A percentile compares a stretch with the other conserved stretches of the same genome.
phyloP scores from a whole-genome alignment of 2,113 vertebrate species.

The Rattus rattus region DNA sequence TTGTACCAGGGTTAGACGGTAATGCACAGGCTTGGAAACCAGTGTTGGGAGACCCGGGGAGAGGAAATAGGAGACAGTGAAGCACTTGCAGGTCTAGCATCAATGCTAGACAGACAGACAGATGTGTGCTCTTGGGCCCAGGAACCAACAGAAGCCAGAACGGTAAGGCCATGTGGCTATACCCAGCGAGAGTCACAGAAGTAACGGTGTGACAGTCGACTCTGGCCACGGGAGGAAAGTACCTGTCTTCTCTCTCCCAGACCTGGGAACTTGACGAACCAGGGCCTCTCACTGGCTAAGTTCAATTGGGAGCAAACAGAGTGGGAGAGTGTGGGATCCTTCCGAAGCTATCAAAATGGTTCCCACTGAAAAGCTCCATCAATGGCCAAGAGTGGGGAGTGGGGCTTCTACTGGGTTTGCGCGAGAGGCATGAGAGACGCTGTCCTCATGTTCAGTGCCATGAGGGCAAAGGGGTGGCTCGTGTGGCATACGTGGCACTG shows the following conservation, averaged over 20 bases:
- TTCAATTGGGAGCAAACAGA: too few relatives aligned
- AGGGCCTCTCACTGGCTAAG: background rate
- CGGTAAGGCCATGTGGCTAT: fast-evolving
- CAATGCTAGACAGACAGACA: background rate
- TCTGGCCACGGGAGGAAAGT: background rate
- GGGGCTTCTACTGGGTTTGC: background rate
- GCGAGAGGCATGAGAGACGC: too few relatives aligned
- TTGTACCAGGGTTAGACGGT: background rate
- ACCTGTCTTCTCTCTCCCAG: background rate
- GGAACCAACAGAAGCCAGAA: background rate
- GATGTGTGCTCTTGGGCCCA: too few relatives aligned
- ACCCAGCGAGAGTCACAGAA: background rate
- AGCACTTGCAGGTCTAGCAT: background rate
- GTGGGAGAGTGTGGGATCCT: too few relatives aligned
- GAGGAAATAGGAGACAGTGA: background rate
- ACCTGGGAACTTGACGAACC: background rate
- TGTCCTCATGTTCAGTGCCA: background rate
- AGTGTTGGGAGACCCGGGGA: background rate
- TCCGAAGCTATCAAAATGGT: background rate
- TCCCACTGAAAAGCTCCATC: background rate
- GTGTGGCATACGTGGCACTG: fast-evolving
- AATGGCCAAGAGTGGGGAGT: background rate
- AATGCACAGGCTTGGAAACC: background rate
- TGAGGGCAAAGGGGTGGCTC: fast-evolving
- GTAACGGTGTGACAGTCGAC: background rate